Evolutionary conservation across 2,888 invertebrate species (phyloP).

Genomic region (Serripes groenlandicus): DNA sequence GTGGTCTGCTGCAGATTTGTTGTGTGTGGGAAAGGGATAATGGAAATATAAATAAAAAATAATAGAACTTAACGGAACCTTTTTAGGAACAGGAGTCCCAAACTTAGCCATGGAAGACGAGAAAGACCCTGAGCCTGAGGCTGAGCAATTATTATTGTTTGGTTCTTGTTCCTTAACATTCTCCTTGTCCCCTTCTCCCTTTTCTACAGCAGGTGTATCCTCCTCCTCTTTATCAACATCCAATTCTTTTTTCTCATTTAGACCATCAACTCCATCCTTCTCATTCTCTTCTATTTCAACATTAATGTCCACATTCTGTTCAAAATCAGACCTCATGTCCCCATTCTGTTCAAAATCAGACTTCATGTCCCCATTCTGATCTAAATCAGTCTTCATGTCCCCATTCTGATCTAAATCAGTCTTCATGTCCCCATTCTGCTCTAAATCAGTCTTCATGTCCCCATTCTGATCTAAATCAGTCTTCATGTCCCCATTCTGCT

Average conservation of each 20-base stretch:
- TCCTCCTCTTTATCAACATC: background rate
- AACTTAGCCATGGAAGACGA: conserved; percentile 52
- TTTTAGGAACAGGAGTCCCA: conserved; percentile 37
- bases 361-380: background rate
- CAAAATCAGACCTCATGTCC: background rate
- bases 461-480: background rate
- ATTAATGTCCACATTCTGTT: background rate
- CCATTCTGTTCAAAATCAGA: background rate
- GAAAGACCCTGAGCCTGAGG: conserved; percentile 8
- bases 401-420: background rate
- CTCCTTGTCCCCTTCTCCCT: conserved; percentile 3
- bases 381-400: background rate
- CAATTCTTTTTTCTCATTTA: background rate
- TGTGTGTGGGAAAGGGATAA: background rate
- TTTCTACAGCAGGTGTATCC: background rate
- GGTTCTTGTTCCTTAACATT: conserved; percentile 14
- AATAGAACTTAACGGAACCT: conserved; percentile 27
- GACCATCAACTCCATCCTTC: background rate
- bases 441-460: background rate
- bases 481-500: background rate
- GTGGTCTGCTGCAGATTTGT: background rate
- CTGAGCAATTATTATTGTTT: background rate
- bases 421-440: background rate
- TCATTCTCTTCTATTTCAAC: background rate
- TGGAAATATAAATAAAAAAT: background rate